Evolutionary conservation across 2,888 invertebrate genomes (phyloP), one percentile per base, ranked within the genome.

Genomic region (Teleiodes luculella): DNA sequence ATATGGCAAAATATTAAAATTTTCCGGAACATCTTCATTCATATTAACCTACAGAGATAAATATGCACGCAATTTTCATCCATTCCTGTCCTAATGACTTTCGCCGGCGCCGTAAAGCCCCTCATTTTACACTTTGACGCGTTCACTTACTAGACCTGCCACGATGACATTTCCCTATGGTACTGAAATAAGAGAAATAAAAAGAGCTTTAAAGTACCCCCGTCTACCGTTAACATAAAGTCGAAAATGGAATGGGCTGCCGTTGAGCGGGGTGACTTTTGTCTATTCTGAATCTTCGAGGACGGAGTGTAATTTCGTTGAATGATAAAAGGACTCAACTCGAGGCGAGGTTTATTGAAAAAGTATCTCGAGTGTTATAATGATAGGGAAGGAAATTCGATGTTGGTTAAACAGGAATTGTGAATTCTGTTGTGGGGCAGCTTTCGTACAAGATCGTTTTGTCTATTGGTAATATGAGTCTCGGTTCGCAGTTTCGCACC

Each of bases 91-190:
- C 85, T 89, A 88, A 89, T 88, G 89, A 89, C 89, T 89, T 87
- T 84, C 86, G 80, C 83, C 87, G 88, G 86, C 80, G 81, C 73
- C 82, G 85, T 78, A 78, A 88, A 86, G 85, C 86, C 87, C 86
- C 89, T 87, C 88, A 86, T 89, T 89, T 88, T 87, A 88, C 88
- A 89, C 87, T 88, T 88, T 88, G 87, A 86, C 87, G 89, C 89
- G 83, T 88, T 85, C 87, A 85, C 87, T 87, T 86, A 84, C 78
- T 82, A 80, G 83, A 83, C 78, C 80, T 84, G 80, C 80, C 74
- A 76, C 80, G 77, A 80, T 86, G 86, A 85, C 82, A 84, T 87
- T 86, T 84, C 78, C 80, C 83, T 76, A 81, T 83, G 78, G 72
- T 43, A 43, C 43, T 24, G 28, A 43, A 43, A 43, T 43, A 75